Conservation (phyloP, 2,888 invertebrate genomes). For the Dryobotodes eremita region DNA sequence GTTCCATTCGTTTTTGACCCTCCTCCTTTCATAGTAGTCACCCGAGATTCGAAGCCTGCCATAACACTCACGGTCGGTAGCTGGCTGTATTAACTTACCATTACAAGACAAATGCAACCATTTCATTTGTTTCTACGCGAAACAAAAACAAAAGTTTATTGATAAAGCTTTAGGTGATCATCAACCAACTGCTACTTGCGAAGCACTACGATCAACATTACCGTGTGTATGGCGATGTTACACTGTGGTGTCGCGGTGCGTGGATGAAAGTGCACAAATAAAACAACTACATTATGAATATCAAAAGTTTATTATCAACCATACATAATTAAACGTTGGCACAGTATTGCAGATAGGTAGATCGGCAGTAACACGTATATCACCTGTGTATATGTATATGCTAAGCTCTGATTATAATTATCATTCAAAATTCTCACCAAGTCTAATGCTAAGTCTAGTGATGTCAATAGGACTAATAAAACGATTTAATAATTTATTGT, state of each 20-base stretch:
- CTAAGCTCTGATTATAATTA: slow-evolving; percentile 73
- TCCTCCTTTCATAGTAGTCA: neutral
- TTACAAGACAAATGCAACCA: neutral
- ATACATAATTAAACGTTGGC: slow-evolving; percentile 85
- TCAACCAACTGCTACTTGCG: slow-evolving; percentile 19
- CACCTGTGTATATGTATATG: slow-evolving; percentile 65
- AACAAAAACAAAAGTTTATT: neutral
- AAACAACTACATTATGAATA: slow-evolving; percentile 77
- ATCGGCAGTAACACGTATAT: slow-evolving; percentile 73
- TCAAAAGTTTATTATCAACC: slow-evolving; percentile 87
- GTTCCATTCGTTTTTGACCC: neutral
- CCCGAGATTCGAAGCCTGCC: neutral
- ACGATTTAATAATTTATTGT: slow-evolving; percentile 26
- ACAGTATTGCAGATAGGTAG: slow-evolving; percentile 81
- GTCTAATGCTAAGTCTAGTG: slow-evolving; percentile 49
- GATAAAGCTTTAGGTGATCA: slow-evolving; percentile 4
- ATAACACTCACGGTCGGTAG: neutral
- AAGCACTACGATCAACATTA: slow-evolving; percentile 30
- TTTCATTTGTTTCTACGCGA: neutral
- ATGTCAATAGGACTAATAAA: slow-evolving; percentile 62
- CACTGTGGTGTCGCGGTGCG: slow-evolving; percentile 33
- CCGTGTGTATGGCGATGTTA: neutral
- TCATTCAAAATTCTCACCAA: slow-evolving; percentile 53
- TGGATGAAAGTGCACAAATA: slow-evolving; percentile 66
- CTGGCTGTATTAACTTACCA: neutral